Conservation (phyloP, 2,113 vertebrate genomes). For the Triplophysa dalaica region DNA sequence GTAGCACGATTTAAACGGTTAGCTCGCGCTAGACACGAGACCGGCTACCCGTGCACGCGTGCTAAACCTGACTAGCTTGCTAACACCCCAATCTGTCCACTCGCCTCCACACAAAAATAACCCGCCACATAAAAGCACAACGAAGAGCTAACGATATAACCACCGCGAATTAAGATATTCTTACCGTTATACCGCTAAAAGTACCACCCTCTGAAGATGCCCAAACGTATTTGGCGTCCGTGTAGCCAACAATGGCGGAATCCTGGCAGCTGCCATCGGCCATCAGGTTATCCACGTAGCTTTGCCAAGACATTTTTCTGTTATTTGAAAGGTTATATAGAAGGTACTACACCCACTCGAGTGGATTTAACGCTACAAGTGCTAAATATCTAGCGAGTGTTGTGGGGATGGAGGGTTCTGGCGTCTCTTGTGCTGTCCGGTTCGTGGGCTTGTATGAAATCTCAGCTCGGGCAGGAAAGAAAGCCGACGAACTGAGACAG, state of each 20-base stretch:
- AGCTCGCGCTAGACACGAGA: slow-evolving; percentile 19
- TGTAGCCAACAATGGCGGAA: slow-evolving; percentile 84
- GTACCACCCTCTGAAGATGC: slow-evolving; percentile 78
- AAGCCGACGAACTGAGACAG: slow-evolving; percentile 64
- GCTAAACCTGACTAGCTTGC: slow-evolving; percentile 34
- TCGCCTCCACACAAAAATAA: slow-evolving; percentile 1
- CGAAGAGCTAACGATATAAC: not conserved
- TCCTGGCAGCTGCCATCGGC: slow-evolving; percentile 86
- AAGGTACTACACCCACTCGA: slow-evolving; percentile 48
- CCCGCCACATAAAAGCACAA: not conserved
- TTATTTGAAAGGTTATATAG: slow-evolving; percentile 56
- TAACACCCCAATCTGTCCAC: not conserved
- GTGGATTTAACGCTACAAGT: slow-evolving; percentile 39
- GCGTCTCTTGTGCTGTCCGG: slow-evolving; percentile 52
- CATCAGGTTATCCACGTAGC: slow-evolving; percentile 88
- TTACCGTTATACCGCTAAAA: slow-evolving; percentile 82
- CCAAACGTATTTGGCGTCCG: slow-evolving; percentile 86
- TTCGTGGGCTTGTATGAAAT: slow-evolving; percentile 59
- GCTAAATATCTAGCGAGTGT: slow-evolving; percentile 13
- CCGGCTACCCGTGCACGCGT: slow-evolving; percentile 40
- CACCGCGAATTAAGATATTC: not conserved
- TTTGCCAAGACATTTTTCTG: slow-evolving; percentile 84
- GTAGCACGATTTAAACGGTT: not conserved
- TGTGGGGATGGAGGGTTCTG: slow-evolving; percentile 23
- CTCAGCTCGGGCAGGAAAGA: slow-evolving; percentile 61